Evolutionary conservation across 2,797 vertebrate species (phyloP), one percentile per base, ranked within the genome.

Genomic region (Ptychobarbus kaznakovi): DNA sequence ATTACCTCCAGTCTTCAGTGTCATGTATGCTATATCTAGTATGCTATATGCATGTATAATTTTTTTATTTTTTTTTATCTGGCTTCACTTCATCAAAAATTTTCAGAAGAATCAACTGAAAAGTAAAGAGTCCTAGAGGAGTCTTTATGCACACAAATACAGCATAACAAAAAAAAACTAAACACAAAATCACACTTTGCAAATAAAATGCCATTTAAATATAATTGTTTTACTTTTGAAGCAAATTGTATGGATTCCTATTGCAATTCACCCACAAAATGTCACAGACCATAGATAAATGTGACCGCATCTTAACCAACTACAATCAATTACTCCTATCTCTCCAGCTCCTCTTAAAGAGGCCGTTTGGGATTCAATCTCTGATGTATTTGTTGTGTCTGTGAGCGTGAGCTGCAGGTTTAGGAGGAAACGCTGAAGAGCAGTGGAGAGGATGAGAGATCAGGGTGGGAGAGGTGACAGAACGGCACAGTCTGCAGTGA

Each of bases 401-500:
- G 6, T 16, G 63, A 66, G 28, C 32, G 2, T 68, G 42, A 80
- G 28, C 28, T 51, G 77, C 46, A 78, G 16, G 28, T 56, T 28
- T 63, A 69, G 35, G 74, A 35, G 42, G 42, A 40, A 72, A 35
- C 25, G 32, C 44, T 69, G 18, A 61, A 53, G 61, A 74, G 22
- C 11, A 20, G 61, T 25, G 35, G 22, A 70, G 51, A n/a, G 38
- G 68, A 51, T 16, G 66, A 63, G 56, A 11, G 16, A 53, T 25
- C 13, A 10, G 20, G 25, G 74, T 32, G 10, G 51, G 20, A 18
- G n/a, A 44, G 51, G 22, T 76, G 81, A 70, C 58, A 68, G 49
- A 61, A 51, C 20, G 0, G 61, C 44, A 73, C 63, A 75, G 80
- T 86, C 38, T 72, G 89, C 83, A 77, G 58, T 75, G 58, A 87